Percentiles rank a stretch among this genome's conserved stretches.
Conservation (phyloP, 2,797 vertebrate genomes). For the Todus mexicanus region DNA sequence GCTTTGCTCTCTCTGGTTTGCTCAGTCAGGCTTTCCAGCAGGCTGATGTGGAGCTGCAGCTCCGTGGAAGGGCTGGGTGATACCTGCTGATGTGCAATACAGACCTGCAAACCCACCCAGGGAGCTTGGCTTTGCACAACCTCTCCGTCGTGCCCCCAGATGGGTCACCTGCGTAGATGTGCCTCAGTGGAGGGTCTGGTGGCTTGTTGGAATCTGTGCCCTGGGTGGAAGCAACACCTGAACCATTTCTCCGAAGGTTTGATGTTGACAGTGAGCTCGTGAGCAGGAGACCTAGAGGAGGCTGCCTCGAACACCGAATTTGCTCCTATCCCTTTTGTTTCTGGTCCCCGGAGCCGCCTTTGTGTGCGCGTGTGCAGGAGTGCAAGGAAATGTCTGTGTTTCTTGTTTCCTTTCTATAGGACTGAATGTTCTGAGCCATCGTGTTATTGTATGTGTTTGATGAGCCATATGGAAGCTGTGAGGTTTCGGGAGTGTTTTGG, state of each 20-base stretch:
- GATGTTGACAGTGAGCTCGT: background rate
- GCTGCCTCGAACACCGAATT: background rate
- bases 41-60: no score
- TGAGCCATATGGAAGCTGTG: constrained; percentile 66
- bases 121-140: fast-evolving
- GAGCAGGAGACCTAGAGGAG: background rate
- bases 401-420: constrained; percentile 51
- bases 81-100: background rate
- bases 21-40: background rate
- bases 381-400: background rate
- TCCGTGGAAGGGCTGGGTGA: background rate
- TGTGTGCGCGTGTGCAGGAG: background rate
- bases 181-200: background rate
- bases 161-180: fast-evolving
- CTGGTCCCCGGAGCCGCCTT: background rate
- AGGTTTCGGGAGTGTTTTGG: constrained; percentile 55
- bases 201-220: background rate
- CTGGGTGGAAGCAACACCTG: fast-evolving
- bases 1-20: background rate
- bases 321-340: background rate
- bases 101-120: background rate
- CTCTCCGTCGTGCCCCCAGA: background rate
- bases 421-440: constrained; percentile 36
- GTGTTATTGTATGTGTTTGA: constrained; percentile 63
- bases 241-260: background rate